Conservation (phyloP, 2,888 invertebrate genomes). For the Timandra comae region DNA sequence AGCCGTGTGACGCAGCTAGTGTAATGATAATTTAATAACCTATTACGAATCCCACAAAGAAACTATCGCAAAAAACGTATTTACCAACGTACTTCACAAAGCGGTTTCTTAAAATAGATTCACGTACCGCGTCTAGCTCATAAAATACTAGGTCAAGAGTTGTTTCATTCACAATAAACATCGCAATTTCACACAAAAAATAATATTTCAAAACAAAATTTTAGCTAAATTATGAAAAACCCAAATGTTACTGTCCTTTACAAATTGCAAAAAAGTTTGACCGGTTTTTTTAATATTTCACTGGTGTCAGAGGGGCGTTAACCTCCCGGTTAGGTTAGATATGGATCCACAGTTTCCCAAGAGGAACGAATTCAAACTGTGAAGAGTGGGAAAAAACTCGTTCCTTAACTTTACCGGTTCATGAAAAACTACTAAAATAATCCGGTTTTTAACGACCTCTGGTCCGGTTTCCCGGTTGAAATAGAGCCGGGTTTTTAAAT, state of each 20-base stretch:
- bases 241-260: constrained; percentile 3
- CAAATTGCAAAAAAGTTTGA: constrained; percentile 13
- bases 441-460: constrained; percentile 34
- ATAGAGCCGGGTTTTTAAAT: constrained; percentile 26
- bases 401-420: constrained; percentile 8
- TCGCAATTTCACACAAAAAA: constrained; percentile 7
- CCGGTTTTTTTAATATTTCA: constrained; percentile 19
- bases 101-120: no score
- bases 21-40: no score
- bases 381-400: constrained; percentile 4
- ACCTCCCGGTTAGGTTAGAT: constrained; percentile 11
- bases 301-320: constrained; percentile 14
- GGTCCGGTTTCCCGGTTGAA: constrained; percentile 18
- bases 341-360: constrained; percentile 8
- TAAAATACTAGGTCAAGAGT: no score
- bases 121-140: no score
- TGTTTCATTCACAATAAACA: no score
- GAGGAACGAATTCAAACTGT: constrained; percentile 3
- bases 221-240: background rate
- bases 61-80: no score
- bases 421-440: constrained; percentile 36
- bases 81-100: no score
- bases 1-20: no score
- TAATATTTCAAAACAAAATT: constrained; percentile 1
- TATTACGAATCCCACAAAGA: no score